phyloP scores from a whole-genome alignment of 2,113 vertebrate species.

The Laticauda laticaudata region DNA sequence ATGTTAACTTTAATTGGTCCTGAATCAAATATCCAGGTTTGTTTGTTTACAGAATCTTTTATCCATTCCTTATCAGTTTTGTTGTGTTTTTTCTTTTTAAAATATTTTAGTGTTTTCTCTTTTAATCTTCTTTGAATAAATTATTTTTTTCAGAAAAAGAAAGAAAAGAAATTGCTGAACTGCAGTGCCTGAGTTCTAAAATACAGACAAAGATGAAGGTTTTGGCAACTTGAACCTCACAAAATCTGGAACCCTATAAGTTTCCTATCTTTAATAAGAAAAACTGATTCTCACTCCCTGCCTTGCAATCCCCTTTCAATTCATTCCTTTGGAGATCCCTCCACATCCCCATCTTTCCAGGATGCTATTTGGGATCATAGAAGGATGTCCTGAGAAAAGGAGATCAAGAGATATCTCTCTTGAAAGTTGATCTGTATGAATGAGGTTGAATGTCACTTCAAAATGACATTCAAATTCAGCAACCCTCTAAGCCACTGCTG shows the following conservation, averaged over 20 bases:
- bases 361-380: background rate
- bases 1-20: background rate
- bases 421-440: background rate
- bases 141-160: background rate
- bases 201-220: background rate
- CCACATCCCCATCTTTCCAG: background rate
- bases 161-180: background rate
- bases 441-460: background rate
- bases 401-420: background rate
- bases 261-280: background rate
- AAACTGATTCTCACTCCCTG: background rate
- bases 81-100: background rate
- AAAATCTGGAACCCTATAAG: background rate
- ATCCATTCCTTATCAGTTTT: background rate
- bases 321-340: background rate
- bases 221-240: background rate
- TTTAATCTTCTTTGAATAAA: background rate
- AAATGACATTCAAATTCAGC: background rate
- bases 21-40: background rate
- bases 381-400: background rate
- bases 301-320: background rate
- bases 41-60: background rate
- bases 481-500: background rate
- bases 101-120: background rate
- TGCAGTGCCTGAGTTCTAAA: background rate